Conservation (phyloP, 2,888 invertebrate species). For the Drosophila formosana region DNA sequence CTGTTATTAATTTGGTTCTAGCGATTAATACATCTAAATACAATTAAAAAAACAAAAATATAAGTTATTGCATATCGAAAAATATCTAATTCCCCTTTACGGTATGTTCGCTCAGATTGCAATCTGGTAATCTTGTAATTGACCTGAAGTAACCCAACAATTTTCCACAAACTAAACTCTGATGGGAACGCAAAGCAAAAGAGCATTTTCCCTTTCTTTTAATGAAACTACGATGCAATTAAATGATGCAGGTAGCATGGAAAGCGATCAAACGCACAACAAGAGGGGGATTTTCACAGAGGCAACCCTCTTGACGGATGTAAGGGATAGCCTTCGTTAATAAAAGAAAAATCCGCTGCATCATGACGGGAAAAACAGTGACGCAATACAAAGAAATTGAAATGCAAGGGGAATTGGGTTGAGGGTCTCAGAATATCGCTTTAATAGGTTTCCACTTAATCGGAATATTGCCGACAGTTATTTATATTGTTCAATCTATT, state of each 20-base stretch:
- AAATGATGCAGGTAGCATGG: background rate
- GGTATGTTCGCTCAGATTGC: slow-evolving; percentile 1
- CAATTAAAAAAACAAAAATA: background rate
- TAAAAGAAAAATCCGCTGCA: slow-evolving; percentile 21
- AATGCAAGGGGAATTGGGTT: slow-evolving; percentile 6
- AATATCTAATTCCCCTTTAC: background rate
- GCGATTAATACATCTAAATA: background rate
- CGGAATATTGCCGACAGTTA: background rate
- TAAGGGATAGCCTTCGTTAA: slow-evolving; percentile 2
- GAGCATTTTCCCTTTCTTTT: background rate
- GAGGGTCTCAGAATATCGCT: slow-evolving; percentile 1
- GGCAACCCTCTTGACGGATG: slow-evolving; percentile 31
- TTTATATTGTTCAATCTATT: slow-evolving; percentile 13
- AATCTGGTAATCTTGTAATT: slow-evolving; percentile 8
- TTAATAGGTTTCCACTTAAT: slow-evolving; percentile 17
- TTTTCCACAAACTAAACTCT: slow-evolving; percentile 7
- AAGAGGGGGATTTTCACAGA: slow-evolving; percentile 6
- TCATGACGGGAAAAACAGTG: slow-evolving; percentile 10
- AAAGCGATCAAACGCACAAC: background rate
- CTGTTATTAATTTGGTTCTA: background rate
- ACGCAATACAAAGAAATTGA: slow-evolving; percentile 14
- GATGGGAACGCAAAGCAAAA: background rate
- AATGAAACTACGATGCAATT: slow-evolving; percentile 19
- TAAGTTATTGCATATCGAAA: background rate
- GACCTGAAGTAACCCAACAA: slow-evolving; percentile 26